A percentile compares a stretch with the other conserved stretches of the same genome.
phyloP scores from a whole-genome alignment of 1,140 invertebrate species.

The Drosophila ohnishii region DNA sequence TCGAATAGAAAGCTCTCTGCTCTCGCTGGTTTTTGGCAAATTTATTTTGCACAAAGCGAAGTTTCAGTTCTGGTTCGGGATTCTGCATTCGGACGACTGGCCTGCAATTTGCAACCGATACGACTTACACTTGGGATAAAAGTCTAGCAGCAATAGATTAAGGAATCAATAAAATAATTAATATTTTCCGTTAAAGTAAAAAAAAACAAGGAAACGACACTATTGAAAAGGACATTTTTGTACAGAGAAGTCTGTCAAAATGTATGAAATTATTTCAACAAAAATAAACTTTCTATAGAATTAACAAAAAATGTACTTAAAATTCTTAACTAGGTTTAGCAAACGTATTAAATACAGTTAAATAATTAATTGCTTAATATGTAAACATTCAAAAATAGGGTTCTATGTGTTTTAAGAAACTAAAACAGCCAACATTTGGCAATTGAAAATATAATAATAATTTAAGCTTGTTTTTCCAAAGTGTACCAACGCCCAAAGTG shows the following conservation, averaged over 20 bases:
- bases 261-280: not conserved
- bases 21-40: conserved; percentile 49
- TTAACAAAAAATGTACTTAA: not conserved
- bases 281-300: not conserved
- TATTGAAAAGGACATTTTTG: too few relatives aligned
- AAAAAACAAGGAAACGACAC: not conserved
- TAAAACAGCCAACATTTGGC: not conserved
- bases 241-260: too few relatives aligned
- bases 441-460: not conserved
- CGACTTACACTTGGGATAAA: not conserved
- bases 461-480: not conserved
- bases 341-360: too few relatives aligned
- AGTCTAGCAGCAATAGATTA: too few relatives aligned
- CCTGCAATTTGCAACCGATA: conserved; percentile 64
- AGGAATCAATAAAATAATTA: not conserved
- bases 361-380: too few relatives aligned
- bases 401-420: not conserved
- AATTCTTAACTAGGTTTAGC: not conserved
- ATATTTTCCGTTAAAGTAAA: not conserved
- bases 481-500: conserved; percentile 6
- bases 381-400: not conserved
- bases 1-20: conserved; percentile 48
- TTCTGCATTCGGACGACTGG: conserved; percentile 15
- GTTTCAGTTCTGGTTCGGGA: conserved; percentile 43
- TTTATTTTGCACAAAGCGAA: conserved; percentile 72